Conservation (phyloP, 2,113 vertebrate species). For the Toxotes chatareus region DNA sequence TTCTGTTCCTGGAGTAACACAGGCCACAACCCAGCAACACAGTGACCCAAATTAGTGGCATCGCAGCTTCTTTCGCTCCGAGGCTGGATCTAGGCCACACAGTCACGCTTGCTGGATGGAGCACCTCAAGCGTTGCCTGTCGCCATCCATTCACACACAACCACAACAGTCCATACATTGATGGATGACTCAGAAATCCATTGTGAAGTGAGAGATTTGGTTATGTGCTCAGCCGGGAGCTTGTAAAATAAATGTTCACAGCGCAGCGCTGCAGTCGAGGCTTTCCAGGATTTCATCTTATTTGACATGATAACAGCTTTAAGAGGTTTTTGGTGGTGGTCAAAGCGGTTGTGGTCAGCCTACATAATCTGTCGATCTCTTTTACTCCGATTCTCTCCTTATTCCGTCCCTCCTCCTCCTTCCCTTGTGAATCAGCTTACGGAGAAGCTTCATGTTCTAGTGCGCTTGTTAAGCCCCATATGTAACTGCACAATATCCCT, state of each 20-base stretch:
- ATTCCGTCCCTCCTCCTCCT: conserved; percentile 3
- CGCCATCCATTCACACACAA: conserved; percentile 25
- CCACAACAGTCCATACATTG: conserved; percentile 40
- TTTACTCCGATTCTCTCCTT: conserved; percentile 36
- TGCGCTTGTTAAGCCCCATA: conserved; percentile 52
- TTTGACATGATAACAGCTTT: conserved; percentile 53
- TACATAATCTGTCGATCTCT: conserved; percentile 62
- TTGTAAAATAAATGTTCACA: conserved; percentile 52
- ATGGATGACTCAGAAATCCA: conserved; percentile 58
- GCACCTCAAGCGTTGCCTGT: conserved; percentile 38
- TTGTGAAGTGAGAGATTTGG: conserved; percentile 60
- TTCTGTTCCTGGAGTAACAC: conserved; percentile 27
- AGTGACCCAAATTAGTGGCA: conserved; percentile 60
- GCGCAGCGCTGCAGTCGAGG: conserved; percentile 10
- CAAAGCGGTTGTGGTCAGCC: conserved; percentile 53
- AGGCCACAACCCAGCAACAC: conserved; percentile 40
- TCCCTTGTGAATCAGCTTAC: conserved; percentile 56
- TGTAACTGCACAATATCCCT: conserved; percentile 54
- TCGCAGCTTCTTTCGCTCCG: not conserved
- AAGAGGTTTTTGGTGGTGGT: conserved; percentile 52
- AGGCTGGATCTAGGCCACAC: conserved; percentile 55
- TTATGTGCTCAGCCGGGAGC: conserved; percentile 46
- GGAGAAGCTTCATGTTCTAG: conserved; percentile 37
- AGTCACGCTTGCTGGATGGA: conserved; percentile 33
- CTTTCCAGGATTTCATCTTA: conserved; percentile 57